Evolutionary conservation across 2,113 vertebrate species (phyloP), one percentile per base, ranked within the genome.

Genomic region (Lepus europaeus): DNA sequence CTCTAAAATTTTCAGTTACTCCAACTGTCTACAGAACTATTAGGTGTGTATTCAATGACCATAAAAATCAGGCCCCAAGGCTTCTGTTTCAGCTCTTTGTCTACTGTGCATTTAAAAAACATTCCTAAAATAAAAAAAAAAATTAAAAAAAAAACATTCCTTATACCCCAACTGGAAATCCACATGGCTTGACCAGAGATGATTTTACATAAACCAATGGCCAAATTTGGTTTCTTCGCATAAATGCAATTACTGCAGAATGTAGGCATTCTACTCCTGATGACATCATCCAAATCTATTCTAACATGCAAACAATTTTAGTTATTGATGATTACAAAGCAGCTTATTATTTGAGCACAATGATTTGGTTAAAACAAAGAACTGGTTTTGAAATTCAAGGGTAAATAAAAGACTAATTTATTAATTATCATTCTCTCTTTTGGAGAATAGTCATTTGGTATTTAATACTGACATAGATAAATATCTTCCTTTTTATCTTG

Each of bases 351-450:
- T 23, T 23, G 63, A 89, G 11, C 64, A 87, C 53, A 92, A 91
- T 90, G 53, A 76, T 63, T 87, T 78, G 77, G 29, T 45, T 69
- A 87, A 74, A 88, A 89, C 33, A 86, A 78, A 68, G 9, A 78
- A 72, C 1, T 92, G 13, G 70, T 76, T 94, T 94, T 90, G 51
- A 86, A 87, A 89, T 1, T 69, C 31, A 66, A 96, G 69, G 51
- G 33, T 85, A 95, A 91, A 86, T 49, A 81, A 79, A 64, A 81
- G 51, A 25, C 87, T 78, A 51, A 87, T 83, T 85, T 87, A 66
- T 73, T 92, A 89, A 91, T 84, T 82, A 89, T 66, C 51, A 94
- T 78, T 77, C 29, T 10, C 29, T 81, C 33, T 89, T 86, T 78
- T n/a, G 7, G 27, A 89, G 14, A 87, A 25, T 39, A 90, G 51